Conservation (phyloP, 2,113 vertebrate species). For the Falcunculus frontatus region DNA sequence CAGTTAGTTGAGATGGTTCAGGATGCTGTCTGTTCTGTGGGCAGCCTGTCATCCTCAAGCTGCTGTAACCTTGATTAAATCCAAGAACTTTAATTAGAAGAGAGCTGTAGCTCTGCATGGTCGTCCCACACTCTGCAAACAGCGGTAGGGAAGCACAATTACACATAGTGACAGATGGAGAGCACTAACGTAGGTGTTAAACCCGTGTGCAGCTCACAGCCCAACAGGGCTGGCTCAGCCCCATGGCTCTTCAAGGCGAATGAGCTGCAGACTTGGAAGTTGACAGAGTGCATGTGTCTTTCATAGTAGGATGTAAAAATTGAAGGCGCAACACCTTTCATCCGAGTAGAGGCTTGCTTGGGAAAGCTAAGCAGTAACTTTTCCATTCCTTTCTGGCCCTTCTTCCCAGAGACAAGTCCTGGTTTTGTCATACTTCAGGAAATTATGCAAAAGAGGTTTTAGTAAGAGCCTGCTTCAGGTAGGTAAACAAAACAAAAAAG, state of each 20-base stretch:
- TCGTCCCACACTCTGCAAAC: neutral
- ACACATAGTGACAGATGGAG: neutral
- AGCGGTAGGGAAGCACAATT: neutral
- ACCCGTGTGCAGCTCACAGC: neutral
- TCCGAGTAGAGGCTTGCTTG: neutral
- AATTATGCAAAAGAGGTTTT: neutral
- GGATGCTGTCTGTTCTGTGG: slow-evolving; percentile 1
- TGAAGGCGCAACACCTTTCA: neutral
- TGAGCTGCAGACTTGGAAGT: neutral
- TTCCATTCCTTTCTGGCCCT: neutral
- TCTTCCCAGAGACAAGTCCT: neutral
- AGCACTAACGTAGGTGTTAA: neutral
- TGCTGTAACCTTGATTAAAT: slow-evolving; percentile 43
- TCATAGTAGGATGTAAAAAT: neutral
- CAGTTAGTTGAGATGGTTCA: neutral
- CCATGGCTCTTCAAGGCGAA: neutral
- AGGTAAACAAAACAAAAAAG: neutral
- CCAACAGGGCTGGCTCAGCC: neutral
- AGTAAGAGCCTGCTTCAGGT: neutral
- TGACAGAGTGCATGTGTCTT: neutral
- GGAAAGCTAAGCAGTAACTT: neutral
- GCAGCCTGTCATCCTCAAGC: slow-evolving; percentile 12
- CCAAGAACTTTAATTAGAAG: slow-evolving; percentile 15
- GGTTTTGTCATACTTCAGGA: neutral
- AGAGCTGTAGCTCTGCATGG: neutral